Conservation (phyloP, 2,113 vertebrate genomes). For the Tragelaphus buxtoni region DNA sequence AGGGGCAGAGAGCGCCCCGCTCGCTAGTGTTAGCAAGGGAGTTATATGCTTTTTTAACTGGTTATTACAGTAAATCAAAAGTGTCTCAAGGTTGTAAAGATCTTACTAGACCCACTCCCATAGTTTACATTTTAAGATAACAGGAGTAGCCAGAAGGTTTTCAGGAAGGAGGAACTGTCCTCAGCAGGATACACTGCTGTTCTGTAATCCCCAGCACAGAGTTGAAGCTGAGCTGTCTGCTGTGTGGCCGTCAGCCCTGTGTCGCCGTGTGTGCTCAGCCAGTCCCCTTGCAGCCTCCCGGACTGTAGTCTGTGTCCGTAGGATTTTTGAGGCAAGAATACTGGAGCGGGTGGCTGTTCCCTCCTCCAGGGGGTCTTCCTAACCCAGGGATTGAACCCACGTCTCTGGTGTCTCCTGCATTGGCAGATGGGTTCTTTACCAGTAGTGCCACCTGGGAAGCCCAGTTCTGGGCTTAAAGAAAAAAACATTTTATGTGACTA, state of each 20-base stretch:
- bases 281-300: neutral
- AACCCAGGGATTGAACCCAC: neutral
- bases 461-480: neutral
- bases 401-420: neutral
- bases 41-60: neutral
- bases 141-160: neutral
- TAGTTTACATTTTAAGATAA: neutral
- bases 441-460: neutral
- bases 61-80: neutral
- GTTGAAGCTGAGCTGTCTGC: neutral
- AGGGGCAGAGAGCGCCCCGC: accelerated
- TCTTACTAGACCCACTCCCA: neutral
- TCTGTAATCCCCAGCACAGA: neutral
- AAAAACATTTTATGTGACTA: neutral
- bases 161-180: neutral
- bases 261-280: no score
- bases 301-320: neutral
- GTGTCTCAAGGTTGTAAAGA: neutral
- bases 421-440: neutral
- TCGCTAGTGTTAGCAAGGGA: neutral
- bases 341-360: neutral
- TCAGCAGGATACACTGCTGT: neutral
- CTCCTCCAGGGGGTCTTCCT: neutral
- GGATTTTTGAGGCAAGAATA: neutral
- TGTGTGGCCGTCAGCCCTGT: no score